Evolutionary conservation across 2,888 invertebrate species (phyloP), one percentile per base, ranked within the genome.

Genomic region (Galeopsomyia nigrocyanea): DNA sequence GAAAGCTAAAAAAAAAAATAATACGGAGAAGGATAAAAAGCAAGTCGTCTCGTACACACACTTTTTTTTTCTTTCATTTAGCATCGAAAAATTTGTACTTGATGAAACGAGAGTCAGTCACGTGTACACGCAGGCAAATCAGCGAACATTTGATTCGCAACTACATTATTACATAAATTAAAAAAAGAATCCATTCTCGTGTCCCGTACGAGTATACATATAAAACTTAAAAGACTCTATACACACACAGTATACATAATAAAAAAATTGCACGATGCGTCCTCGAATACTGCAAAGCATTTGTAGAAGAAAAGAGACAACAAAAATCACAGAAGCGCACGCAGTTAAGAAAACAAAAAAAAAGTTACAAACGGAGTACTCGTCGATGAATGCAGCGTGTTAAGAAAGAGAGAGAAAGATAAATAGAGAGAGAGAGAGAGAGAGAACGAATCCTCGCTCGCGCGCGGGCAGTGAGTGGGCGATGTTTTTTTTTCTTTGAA

Each of bases 41-140:
- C n/a, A n/a, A n/a, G n/a, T n/a, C n/a, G n/a, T n/a, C 10, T 22
- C 61, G 22, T 63, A 49, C 13, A 50, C 19, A 57, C 9, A 21
- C 22, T 26, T 46, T 46, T 19, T 31, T 63, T 47, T 50, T 26
- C n/a, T 17, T 51, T 3, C 53, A 39, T 31, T 68, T 68, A 56
- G 39, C 49, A 57, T 51, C 62, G 55, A 21, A n/a, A 19, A 61
- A 51, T 61, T 22, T 26, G 39, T 39, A 46, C 14, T 5, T 26
- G 14, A 17, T 53, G 14, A 55, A 61, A 9, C 47, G 19, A 61
- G 19, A 61, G 60, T 61, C 26, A 14, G 53, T 68, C n/a, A 9
- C 78, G 76, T 80, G 77, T 79, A 21, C 26, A 31, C n/a, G n/a
- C 22, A 14, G 6, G 31, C 39, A n/a, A n/a, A 47, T 47, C 49